Evolutionary conservation across 2,113 vertebrate species (phyloP), one percentile per base, ranked within the genome.

Genomic region (Ondatra zibethicus): DNA sequence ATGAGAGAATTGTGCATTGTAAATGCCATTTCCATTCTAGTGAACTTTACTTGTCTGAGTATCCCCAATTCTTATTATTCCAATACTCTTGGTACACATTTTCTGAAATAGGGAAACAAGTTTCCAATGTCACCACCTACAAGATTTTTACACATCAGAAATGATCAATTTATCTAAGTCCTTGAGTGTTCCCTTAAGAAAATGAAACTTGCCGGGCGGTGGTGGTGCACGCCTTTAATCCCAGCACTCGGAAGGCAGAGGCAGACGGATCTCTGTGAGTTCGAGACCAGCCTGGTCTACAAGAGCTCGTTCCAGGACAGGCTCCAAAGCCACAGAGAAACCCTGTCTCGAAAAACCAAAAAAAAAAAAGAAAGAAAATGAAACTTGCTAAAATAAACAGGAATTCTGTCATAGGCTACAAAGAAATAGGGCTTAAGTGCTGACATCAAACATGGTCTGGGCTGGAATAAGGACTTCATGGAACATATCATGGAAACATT

Each of bases 101-200:
- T 91, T 39, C 85, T 92, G 7, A 97, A 80, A 65, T 19, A 89
- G 61, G 91, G 8, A 78, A 91, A 92, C 47, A 81, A 88, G 78
- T 92, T 91, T 85, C 33, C 47, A 91, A 33, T 85, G 82, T 93
- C 21, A 86, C 27, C 47, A 93, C 25, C 21, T 84, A 42, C 73
- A 73, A 29, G 23, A 89, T 82, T 92, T 97, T 91, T 25, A 73
- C 10, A 63, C 1, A 19, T 77, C 27, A 87, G 42, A 75, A 89
- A 94, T 66, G 93, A 94, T 77, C 50, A 45, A 25, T 88, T 92
- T 88, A 80, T 85, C 47, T 92, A 96, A 77, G 42, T 70, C 68
- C 16, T 86, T 96, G 80, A n/a, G 55, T 89, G 23, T 82, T 89
- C 72, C n/a, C 39, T 58, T 19, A 25, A 78, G 70, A 50, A 81